These are phyloP conservation scores for Odontesthes bonariensis DNA, from an alignment of 2,113 vertebrate species.

Conservation along the genomic window DNA sequence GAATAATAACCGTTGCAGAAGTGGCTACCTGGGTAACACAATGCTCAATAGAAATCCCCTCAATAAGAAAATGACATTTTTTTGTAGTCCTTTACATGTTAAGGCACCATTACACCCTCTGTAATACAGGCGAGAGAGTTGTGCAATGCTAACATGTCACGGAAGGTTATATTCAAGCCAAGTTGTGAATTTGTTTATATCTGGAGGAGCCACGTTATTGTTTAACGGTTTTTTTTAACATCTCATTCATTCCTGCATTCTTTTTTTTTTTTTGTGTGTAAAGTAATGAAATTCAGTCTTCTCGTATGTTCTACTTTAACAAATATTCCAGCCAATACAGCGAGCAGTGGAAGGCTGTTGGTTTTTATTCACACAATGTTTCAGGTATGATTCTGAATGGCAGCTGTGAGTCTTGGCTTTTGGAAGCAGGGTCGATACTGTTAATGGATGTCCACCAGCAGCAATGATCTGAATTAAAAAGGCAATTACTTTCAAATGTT, in stretches of 20 bases:
- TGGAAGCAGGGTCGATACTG: conserved; percentile 56
- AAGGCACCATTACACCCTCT: neutral
- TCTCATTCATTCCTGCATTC: conserved; percentile 28
- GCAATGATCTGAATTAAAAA: conserved; percentile 60
- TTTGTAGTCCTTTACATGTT: conserved; percentile 12
- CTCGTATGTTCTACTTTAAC: conserved; percentile 42
- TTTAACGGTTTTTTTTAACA: conserved; percentile 78
- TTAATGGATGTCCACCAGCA: conserved; percentile 63
- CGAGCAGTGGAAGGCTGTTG: conserved; percentile 52
- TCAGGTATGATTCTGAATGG: conserved; percentile 52
- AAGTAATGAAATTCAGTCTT: conserved; percentile 42
- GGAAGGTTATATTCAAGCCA: neutral
- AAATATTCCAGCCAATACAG: conserved; percentile 36
- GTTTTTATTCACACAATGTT: conserved; percentile 34
- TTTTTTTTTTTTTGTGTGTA: conserved; percentile 18
- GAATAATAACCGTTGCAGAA: conserved; percentile 8
- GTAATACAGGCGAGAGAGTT: neutral
- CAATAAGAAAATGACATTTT: neutral
- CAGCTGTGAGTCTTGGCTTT: conserved; percentile 57
- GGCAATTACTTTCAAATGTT: conserved; percentile 42
- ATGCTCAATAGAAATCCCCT: neutral
- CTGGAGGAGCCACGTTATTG: conserved; percentile 54
- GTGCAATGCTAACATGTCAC: neutral
- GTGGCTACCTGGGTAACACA: neutral
- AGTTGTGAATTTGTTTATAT: neutral